Conservation (phyloP, 2,888 invertebrate species). For the Bunonema sp. region DNA sequence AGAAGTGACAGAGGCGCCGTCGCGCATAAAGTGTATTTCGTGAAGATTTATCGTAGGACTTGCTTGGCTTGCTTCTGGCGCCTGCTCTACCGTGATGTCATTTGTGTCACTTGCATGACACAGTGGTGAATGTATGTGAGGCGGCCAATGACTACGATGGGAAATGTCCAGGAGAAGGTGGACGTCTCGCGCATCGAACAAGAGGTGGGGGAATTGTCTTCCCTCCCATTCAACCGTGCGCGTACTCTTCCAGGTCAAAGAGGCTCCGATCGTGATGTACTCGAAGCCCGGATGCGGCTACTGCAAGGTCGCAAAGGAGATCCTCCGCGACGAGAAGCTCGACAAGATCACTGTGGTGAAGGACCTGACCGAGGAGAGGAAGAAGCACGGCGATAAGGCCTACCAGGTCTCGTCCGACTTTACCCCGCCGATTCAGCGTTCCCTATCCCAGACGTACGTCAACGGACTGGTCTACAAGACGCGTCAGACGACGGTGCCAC, state of each 20-base stretch:
- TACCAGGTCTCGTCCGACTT: not conserved
- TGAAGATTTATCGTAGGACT: too few relatives aligned
- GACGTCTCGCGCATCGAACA: too few relatives aligned
- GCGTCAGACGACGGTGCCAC: conserved; percentile 29
- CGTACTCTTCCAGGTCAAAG: conserved; percentile 10
- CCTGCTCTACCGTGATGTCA: too few relatives aligned
- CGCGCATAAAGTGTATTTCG: too few relatives aligned
- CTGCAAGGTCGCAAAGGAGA: conserved; percentile 30
- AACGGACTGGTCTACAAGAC: conserved; percentile 16
- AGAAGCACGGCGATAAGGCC: not conserved
- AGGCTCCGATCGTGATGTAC: conserved; percentile 28
- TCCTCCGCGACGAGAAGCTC: conserved; percentile 23
- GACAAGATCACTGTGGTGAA: conserved; percentile 6
- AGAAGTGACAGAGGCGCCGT: too few relatives aligned
- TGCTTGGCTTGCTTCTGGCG: too few relatives aligned
- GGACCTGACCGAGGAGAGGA: conserved; percentile 15
- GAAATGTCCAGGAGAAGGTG: too few relatives aligned
- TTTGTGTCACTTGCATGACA: too few relatives aligned
- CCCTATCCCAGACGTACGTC: conserved; percentile 6
- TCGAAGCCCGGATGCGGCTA: conserved; percentile 33
- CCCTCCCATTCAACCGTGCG: too few relatives aligned
- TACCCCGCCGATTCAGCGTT: not conserved
- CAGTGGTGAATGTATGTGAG: too few relatives aligned
- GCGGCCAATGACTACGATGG: too few relatives aligned
- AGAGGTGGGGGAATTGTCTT: too few relatives aligned